phyloP scores from a whole-genome alignment of 2,113 vertebrate species.

The Peromyscus californicus region DNA sequence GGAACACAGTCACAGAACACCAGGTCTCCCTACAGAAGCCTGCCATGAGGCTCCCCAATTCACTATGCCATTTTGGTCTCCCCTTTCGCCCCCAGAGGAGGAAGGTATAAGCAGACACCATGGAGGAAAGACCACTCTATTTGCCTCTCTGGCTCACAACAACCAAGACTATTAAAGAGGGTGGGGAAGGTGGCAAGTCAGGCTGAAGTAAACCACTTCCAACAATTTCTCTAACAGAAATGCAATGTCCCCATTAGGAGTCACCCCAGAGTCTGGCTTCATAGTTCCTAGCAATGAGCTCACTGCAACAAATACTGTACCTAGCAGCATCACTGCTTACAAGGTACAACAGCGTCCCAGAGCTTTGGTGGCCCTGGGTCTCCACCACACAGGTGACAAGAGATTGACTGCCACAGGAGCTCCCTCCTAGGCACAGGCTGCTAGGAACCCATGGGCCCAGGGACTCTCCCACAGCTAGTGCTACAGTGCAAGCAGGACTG shows the following conservation, averaged over 20 bases:
- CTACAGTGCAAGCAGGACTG: accelerated
- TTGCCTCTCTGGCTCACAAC: background rate
- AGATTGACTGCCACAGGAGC: background rate
- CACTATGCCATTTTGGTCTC: accelerated
- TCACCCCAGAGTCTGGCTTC: background rate
- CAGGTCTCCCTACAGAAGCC: background rate
- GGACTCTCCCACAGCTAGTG: background rate
- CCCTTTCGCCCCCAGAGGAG: background rate
- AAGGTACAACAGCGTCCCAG: background rate
- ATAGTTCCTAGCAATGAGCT: background rate
- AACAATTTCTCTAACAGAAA: background rate
- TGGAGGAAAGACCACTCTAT: background rate
- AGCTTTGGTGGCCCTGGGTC: background rate
- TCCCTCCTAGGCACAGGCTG: background rate
- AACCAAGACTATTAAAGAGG: background rate
- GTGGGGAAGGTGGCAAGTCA: background rate
- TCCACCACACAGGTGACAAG: background rate
- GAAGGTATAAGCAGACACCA: background rate
- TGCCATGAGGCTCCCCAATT: background rate
- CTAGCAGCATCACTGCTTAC: background rate
- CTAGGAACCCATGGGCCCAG: background rate
- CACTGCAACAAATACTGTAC: background rate
- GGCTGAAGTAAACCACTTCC: background rate
- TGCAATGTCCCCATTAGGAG: background rate
- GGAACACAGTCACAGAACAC: background rate